Conservation (phyloP, 2,888 invertebrate species). For the Cephalotes varians region DNA sequence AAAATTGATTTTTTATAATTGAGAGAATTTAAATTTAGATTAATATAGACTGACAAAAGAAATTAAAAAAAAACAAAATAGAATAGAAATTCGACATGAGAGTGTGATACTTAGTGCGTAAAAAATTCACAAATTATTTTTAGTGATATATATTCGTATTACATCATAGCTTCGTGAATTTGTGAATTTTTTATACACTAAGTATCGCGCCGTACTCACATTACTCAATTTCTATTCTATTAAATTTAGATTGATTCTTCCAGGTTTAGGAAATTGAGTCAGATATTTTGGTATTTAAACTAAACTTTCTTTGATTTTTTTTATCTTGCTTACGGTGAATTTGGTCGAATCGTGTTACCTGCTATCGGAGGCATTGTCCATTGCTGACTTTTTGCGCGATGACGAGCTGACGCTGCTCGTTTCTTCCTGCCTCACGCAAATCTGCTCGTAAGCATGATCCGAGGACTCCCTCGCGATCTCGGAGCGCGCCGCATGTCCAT, state of each 20-base stretch:
- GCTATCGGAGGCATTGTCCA: conserved; percentile 80
- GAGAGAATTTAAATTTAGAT: not conserved
- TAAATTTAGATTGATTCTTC: not conserved
- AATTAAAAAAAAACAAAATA: too few relatives aligned
- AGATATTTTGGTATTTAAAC: not conserved
- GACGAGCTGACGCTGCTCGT: conserved; percentile 76
- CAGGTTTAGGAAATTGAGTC: not conserved
- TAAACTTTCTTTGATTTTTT: not conserved
- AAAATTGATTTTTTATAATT: not conserved
- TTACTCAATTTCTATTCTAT: too few relatives aligned
- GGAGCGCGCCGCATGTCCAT: conserved; percentile 80
- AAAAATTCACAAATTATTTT: too few relatives aligned
- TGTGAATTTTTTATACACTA: too few relatives aligned
- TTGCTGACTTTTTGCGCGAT: conserved; percentile 75
- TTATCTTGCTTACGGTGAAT: not conserved
- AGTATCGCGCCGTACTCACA: too few relatives aligned
- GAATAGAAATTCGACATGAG: too few relatives aligned
- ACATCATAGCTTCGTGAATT: too few relatives aligned
- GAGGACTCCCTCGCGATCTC: conserved; percentile 79
- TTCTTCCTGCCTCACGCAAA: conserved; percentile 81
- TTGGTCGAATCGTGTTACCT: conserved; percentile 73
- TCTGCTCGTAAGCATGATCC: conserved; percentile 85
- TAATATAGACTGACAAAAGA: too few relatives aligned
- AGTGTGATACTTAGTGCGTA: too few relatives aligned
- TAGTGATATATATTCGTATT: too few relatives aligned